A percentile compares a stretch with the other conserved stretches of the same genome.
Evolutionary conservation across 2,888 invertebrate genomes (phyloP).

Genomic region (Agrenia bidenticulata): DNA sequence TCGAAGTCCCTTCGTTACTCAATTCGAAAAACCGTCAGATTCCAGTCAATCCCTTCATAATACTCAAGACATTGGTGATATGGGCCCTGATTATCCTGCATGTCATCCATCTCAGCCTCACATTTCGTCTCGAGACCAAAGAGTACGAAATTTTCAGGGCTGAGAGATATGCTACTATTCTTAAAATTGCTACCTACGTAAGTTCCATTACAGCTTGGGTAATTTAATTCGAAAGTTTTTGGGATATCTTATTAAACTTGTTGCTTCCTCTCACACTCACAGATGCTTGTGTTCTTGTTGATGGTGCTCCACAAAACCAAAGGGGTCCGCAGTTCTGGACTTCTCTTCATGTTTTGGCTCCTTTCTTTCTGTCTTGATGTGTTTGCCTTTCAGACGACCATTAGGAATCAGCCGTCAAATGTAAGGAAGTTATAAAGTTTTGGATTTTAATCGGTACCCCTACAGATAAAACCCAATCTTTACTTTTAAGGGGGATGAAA

Average conservation of each 20-base stretch:
- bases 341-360: slow-evolving; percentile 89
- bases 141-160: slow-evolving; percentile 23
- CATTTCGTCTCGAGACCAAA: slow-evolving; percentile 29
- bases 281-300: slow-evolving; percentile 66
- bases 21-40: slow-evolving; percentile 20
- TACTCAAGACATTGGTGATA: slow-evolving; percentile 27
- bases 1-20: slow-evolving; percentile 23
- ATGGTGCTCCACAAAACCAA: slow-evolving; percentile 76
- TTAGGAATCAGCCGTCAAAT: slow-evolving; percentile 44
- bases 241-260: slow-evolving; percentile 39
- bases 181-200: slow-evolving; percentile 38
- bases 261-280: slow-evolving; percentile 60
- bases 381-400: slow-evolving; percentile 71
- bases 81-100: slow-evolving; percentile 35
- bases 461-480: slow-evolving; percentile 1
- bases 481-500: slow-evolving; percentile 22
- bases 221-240: slow-evolving; percentile 12
- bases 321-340: slow-evolving; percentile 85
- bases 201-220: slow-evolving; percentile 1
- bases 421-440: slow-evolving; percentile 3
- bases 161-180: slow-evolving; percentile 32
- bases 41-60: slow-evolving; percentile 27
- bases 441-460: not conserved
- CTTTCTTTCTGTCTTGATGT: slow-evolving; percentile 71
- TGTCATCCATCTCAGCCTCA: slow-evolving; percentile 32